phyloP scores from a whole-genome alignment of 2,113 vertebrate species.

The Neolamprologus tretocephalus region DNA sequence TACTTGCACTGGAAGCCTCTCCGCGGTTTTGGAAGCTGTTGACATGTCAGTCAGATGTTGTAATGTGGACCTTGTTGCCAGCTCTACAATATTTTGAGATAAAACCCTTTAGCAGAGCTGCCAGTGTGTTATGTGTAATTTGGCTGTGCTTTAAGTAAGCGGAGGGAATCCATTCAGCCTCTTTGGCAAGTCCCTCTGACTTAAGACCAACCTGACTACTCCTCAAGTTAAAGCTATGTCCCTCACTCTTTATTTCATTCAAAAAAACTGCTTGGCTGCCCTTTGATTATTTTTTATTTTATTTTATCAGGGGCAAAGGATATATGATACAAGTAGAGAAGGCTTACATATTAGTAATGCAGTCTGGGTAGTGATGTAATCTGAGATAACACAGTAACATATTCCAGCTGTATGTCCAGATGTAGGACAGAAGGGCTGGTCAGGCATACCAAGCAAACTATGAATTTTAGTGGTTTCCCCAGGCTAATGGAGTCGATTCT shows the following conservation, averaged over 20 bases:
- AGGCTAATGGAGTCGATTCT: not conserved
- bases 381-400: not conserved
- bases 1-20: conserved; percentile 7
- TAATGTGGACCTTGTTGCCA: conserved; percentile 20
- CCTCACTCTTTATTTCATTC: not conserved
- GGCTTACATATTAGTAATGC: not conserved
- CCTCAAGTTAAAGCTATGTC: not conserved
- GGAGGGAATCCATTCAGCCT: not conserved
- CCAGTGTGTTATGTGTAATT: conserved; percentile 12
- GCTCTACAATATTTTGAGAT: conserved; percentile 38
- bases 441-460: conserved; percentile 19
- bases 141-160: not conserved
- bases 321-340: not conserved
- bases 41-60: conserved; percentile 44
- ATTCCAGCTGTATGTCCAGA: not conserved
- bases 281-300: not conserved
- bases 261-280: not conserved
- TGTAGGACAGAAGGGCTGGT: not conserved
- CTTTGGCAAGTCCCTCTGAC: not conserved
- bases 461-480: not conserved
- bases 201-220: not conserved
- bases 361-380: not conserved
- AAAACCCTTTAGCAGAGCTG: conserved; percentile 23
- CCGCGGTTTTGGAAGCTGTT: conserved; percentile 27
- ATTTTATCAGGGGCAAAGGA: not conserved